Base-by-base conservation (phyloP, 2,113 vertebrate genomes). In the Clupea harengus region DNA sequence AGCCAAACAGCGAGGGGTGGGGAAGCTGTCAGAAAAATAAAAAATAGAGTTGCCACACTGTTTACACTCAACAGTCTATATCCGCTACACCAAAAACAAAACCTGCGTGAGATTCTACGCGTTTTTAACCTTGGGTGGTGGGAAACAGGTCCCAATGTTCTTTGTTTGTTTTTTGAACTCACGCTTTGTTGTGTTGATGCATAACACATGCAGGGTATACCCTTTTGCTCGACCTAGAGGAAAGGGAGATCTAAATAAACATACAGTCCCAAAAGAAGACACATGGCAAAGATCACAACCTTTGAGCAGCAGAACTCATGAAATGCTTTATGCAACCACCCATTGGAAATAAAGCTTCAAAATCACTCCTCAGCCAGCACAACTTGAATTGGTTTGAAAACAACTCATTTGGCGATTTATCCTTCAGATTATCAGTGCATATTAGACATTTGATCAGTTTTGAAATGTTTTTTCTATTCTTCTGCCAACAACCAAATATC, bases 401-500 rank as follows among this genome's bases (percentile, higher is more conserved):
- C 50, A 67, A 6, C 83, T n/a, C n/a, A n/a, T 25, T 83, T 67
- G 57, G n/a, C 60, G 32, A 25, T 83, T 60, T 60, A 45, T 22
- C 54, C 18, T 18, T 60, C 54, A 22, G 54, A 72, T 72, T 32
- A 72, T 32, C n/a, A 28, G 64, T 13, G 64, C n/a, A 72, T 72
- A 28, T 72, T 25, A 72, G 3, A 60, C 54, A 15, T 72, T 72
- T 72, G 32, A 10, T 32, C 25, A 13, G 9, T 32, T 18, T 54
- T 67, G 57, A 83, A 54, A 87, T 45, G 54, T 32, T 64, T 81
- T 57, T 60, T 81, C 72, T 84, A 20, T 49, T 57, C 75, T 49
- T 57, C 60, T 25, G 11, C 57, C 46, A 87, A 88, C 60, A 20
- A 8, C 57, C 46, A 87, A 88, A 90, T 85, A 85, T 83, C 85